Percentiles rank a stretch among this genome's conserved stretches.
Conservation (phyloP, 2,888 invertebrate species). For the Drosophila hamatofila region DNA sequence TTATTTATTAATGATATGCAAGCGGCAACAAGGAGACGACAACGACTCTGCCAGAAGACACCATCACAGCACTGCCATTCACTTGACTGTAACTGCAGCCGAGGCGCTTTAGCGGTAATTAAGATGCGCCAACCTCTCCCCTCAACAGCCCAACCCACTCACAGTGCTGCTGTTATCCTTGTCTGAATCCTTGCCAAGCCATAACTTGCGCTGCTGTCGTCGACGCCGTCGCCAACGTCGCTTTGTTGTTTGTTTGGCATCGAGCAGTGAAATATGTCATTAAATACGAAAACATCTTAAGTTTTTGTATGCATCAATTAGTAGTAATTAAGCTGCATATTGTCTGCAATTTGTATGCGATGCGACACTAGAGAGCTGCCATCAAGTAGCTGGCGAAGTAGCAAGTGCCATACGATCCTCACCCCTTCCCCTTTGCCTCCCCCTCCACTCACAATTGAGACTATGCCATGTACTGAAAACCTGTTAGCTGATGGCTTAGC, state of each 20-base stretch:
- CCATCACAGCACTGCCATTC: constrained; percentile 49
- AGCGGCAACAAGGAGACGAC: constrained; percentile 51
- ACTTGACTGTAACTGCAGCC: constrained; percentile 56
- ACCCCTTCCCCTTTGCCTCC: neutral
- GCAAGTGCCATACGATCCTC: constrained; percentile 54
- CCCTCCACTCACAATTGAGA: constrained; percentile 47
- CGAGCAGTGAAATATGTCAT: constrained; percentile 80
- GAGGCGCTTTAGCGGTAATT: constrained; percentile 74
- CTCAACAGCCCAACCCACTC: neutral
- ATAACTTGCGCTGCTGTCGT: constrained; percentile 62
- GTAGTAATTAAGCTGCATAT: constrained; percentile 84
- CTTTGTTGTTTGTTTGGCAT: constrained; percentile 62
- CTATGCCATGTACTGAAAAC: constrained; percentile 11
- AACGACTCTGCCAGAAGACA: constrained; percentile 8
- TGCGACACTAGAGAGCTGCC: constrained; percentile 55
- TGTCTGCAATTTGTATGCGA: constrained; percentile 82
- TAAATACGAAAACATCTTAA: constrained; percentile 82
- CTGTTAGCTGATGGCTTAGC: constrained; percentile 38
- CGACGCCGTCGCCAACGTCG: constrained; percentile 21
- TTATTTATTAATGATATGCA: constrained; percentile 83
- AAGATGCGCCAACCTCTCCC: constrained; percentile 64
- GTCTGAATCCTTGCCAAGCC: constrained; percentile 62
- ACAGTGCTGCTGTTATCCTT: constrained; percentile 17
- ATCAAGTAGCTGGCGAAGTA: constrained; percentile 30
- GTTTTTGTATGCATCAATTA: constrained; percentile 84